Conservation (phyloP, 1,140 invertebrate species). For the Tetranychus cinnabarinus region DNA sequence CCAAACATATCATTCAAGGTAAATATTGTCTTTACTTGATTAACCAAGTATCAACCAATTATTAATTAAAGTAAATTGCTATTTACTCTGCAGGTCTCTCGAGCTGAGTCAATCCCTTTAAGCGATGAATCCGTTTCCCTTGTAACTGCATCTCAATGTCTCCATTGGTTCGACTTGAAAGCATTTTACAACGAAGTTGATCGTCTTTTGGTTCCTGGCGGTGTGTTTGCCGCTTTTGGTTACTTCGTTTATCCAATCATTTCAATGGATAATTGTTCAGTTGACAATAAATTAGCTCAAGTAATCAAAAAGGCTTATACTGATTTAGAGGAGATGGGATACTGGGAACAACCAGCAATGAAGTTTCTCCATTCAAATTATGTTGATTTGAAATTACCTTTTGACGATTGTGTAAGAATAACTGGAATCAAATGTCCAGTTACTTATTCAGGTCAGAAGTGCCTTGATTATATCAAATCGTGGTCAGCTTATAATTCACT, state of each 20-base stretch:
- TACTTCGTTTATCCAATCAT: slow-evolving; percentile 7
- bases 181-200: slow-evolving; percentile 18
- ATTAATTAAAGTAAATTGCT: too few species aligned
- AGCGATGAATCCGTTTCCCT: slow-evolving; percentile 16
- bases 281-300: not conserved
- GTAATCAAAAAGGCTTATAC: not conserved
- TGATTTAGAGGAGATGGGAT: not conserved
- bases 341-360: not conserved
- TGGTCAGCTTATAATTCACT: not conserved
- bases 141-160: slow-evolving; percentile 17
- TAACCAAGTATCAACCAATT: too few species aligned
- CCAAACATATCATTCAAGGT: not conserved
- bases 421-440: not conserved
- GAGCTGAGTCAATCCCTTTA: slow-evolving; percentile 20
- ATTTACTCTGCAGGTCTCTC: slow-evolving; percentile 12
- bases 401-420: not conserved
- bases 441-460: not conserved
- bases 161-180: slow-evolving; percentile 19
- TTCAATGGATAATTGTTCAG: not conserved
- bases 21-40: not conserved
- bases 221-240: slow-evolving; percentile 17
- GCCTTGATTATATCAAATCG: not conserved
- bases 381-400: not conserved
- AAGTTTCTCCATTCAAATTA: not conserved
- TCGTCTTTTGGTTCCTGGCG: slow-evolving; percentile 17